Conservation (phyloP, 2,113 vertebrate genomes). For the Rafetus swinhoei region DNA sequence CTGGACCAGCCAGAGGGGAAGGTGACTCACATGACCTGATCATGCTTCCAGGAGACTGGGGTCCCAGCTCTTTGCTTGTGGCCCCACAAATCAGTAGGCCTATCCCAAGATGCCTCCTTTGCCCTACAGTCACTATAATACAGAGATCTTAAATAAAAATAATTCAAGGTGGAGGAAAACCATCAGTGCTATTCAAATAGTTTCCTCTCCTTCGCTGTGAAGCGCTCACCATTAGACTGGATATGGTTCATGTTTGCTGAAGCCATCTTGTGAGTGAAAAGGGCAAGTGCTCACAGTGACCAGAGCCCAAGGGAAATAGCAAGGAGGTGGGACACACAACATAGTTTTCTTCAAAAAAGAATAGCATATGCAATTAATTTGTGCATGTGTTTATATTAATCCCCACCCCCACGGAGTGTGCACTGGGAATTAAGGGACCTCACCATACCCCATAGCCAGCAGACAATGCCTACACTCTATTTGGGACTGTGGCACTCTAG, state of each 20-base stretch:
- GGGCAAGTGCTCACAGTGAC: neutral
- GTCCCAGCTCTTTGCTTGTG: neutral
- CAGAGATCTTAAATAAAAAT: neutral
- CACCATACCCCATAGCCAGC: neutral
- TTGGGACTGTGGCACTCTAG: fast-evolving
- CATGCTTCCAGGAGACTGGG: neutral
- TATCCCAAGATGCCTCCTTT: neutral
- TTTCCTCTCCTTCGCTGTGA: neutral
- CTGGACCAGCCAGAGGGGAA: neutral
- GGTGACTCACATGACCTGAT: neutral
- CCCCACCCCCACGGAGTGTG: neutral
- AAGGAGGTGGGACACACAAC: neutral
- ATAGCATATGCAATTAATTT: neutral
- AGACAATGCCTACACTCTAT: neutral
- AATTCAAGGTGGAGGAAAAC: neutral
- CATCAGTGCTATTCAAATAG: neutral
- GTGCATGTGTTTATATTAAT: fast-evolving
- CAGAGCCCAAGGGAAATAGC: neutral
- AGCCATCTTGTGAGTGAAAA: neutral
- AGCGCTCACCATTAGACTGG: neutral
- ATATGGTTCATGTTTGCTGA: neutral
- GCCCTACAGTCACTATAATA: neutral
- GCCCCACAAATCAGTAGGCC: neutral
- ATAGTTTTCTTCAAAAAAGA: no score
- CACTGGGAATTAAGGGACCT: neutral